Evolutionary conservation across 2,797 vertebrate genomes (phyloP).

Genomic region (Neosalanx taihuensis): DNA sequence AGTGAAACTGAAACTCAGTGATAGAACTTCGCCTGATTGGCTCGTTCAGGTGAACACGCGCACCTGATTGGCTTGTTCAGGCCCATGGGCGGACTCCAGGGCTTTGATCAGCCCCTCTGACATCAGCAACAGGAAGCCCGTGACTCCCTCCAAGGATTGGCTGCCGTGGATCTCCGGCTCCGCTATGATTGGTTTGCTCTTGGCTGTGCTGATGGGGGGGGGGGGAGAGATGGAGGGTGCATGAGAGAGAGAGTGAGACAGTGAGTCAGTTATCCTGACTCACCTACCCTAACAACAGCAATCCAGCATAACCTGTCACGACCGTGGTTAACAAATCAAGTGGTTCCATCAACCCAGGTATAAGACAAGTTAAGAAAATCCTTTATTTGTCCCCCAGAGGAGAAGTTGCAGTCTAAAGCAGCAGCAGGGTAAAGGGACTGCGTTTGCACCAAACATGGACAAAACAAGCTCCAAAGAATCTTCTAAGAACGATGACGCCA

Average conservation of each 20-base stretch:
- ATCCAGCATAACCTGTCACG: no score
- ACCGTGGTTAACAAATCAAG: no score
- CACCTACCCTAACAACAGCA: no score
- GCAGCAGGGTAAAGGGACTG: no score
- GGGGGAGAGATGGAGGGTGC: neutral
- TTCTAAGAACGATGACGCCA: no score
- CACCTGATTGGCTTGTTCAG: conserved; percentile 97
- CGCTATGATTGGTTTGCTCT: conserved; percentile 85
- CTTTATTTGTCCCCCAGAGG: no score
- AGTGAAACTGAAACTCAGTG: neutral
- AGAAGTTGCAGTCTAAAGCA: no score
- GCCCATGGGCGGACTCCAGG: conserved; percentile 90
- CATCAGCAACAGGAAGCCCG: conserved; percentile 93
- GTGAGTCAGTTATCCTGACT: no score
- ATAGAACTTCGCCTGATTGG: conserved; percentile 54
- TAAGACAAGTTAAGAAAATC: no score
- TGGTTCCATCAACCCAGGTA: no score
- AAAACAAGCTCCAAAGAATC: no score
- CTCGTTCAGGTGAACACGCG: neutral
- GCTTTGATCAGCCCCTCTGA: conserved; percentile 95
- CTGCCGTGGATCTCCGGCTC: conserved; percentile 93
- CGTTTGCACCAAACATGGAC: no score
- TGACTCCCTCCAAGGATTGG: conserved; percentile 84
- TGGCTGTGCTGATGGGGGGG: conserved; percentile 75
- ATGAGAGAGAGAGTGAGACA: neutral